Evolutionary conservation across 2,797 vertebrate genomes (phyloP).

Genomic region (Anisognathus igniventris): DNA sequence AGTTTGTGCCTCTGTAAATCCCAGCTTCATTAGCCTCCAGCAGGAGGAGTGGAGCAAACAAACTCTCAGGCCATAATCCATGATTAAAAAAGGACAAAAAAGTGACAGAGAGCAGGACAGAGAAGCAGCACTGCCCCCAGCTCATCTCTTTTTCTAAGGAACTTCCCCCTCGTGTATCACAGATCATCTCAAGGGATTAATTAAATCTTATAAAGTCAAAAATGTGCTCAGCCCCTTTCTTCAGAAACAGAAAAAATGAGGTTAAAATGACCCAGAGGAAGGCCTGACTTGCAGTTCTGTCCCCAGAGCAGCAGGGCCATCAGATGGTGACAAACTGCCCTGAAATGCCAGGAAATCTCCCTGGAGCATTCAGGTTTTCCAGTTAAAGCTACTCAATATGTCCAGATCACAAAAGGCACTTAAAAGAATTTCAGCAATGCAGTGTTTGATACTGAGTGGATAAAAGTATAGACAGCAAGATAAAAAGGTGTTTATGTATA

Average conservation of each 20-base stretch:
- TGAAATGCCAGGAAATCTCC: not conserved
- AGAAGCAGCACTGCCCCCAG: not conserved
- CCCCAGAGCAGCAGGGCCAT: not conserved
- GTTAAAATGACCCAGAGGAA: not conserved
- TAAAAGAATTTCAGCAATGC: not conserved
- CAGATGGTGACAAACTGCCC: not conserved
- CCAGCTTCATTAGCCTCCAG: not conserved
- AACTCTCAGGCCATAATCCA: not conserved
- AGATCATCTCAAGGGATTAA: not conserved
- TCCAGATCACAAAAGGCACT: rapidly evolving
- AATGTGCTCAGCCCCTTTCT: not conserved
- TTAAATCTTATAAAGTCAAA: not conserved
- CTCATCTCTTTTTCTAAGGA: not conserved
- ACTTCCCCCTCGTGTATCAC: rapidly evolving
- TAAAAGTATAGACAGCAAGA: not conserved
- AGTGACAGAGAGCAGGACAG: not conserved
- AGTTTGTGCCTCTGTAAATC: not conserved
- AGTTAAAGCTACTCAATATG: not conserved
- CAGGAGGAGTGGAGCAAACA: not conserved
- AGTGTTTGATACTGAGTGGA: not conserved
- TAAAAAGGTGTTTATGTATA: not conserved
- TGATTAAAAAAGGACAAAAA: not conserved
- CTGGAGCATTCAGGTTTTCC: not conserved
- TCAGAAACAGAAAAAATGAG: not conserved
- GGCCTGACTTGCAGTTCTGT: not conserved